These are phyloP conservation scores for Pseudorhiza aurosa DNA, from an alignment of 30 jellyfish, hydroid and myxozoan genomes.

Conservation along the genomic window DNA sequence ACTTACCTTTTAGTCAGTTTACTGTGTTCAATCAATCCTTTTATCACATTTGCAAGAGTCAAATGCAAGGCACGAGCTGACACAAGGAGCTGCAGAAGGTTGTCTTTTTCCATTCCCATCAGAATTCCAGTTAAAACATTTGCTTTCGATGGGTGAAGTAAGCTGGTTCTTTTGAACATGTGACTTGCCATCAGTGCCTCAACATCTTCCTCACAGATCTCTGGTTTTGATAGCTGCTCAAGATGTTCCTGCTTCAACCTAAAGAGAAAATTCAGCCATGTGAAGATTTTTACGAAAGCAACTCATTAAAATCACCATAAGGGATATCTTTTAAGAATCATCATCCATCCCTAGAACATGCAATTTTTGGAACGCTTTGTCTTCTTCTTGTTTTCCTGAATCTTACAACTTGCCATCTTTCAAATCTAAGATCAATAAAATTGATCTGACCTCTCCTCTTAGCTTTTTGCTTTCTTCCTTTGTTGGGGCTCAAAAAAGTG, in stretches of 20 bases:
- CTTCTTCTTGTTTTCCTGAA: too few relatives aligned
- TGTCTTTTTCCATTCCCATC: conserved; percentile 41
- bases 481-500: too few relatives aligned
- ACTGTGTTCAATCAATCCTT: background rate
- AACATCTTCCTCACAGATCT: conserved; percentile 43
- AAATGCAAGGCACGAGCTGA: conserved; percentile 35
- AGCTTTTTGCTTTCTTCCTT: too few relatives aligned
- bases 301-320: background rate
- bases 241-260: conserved; percentile 31
- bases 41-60: conserved; percentile 36
- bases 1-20: conserved; percentile 21
- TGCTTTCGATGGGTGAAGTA: conserved; percentile 61
- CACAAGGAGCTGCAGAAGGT: conserved; percentile 36
- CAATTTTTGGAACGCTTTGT: too few relatives aligned
- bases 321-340: background rate
- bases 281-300: background rate
- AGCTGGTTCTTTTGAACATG: conserved; percentile 22
- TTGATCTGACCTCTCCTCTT: too few relatives aligned
- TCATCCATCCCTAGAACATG: too few relatives aligned
- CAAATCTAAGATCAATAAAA: too few relatives aligned
- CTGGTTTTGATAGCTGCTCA: conserved; percentile 21
- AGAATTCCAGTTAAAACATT: conserved; percentile 42
- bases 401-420: too few relatives aligned
- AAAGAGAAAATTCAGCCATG: background rate
- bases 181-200: conserved; percentile 39